phyloP scores from a whole-genome alignment of 2,113 vertebrate genomes.

The Ifrita kowaldi region DNA sequence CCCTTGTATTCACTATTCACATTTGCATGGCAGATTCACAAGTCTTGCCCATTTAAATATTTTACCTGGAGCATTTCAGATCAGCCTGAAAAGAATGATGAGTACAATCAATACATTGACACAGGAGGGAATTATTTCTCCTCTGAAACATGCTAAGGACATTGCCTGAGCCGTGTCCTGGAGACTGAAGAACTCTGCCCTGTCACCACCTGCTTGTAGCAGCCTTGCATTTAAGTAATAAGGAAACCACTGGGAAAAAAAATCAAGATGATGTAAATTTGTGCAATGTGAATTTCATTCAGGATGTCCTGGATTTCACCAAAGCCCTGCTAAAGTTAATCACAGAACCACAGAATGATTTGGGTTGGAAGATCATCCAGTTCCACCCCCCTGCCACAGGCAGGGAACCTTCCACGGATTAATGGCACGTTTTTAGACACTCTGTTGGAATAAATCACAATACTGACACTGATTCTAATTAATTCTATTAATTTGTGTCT shows the following conservation, averaged over 20 bases:
- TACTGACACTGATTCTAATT: not conserved
- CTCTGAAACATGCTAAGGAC: not conserved
- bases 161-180: not conserved
- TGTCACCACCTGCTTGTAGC: not conserved
- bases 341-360: not conserved
- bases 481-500: not conserved
- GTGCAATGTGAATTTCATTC: not conserved
- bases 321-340: not conserved
- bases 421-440: not conserved
- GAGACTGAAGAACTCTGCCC: not conserved
- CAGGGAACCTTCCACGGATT: not conserved
- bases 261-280: not conserved
- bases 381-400: fast-evolving
- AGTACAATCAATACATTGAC: not conserved
- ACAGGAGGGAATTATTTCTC: not conserved
- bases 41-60: not conserved
- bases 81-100: not conserved
- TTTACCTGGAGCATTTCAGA: not conserved
- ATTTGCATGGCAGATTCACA: not conserved
- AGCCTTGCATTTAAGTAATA: not conserved
- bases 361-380: not conserved
- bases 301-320: not conserved
- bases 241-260: not conserved
- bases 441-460: not conserved
- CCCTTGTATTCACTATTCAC: not conserved